Conservation (phyloP, 2,797 vertebrate species). For the Pitangus sulphuratus region DNA sequence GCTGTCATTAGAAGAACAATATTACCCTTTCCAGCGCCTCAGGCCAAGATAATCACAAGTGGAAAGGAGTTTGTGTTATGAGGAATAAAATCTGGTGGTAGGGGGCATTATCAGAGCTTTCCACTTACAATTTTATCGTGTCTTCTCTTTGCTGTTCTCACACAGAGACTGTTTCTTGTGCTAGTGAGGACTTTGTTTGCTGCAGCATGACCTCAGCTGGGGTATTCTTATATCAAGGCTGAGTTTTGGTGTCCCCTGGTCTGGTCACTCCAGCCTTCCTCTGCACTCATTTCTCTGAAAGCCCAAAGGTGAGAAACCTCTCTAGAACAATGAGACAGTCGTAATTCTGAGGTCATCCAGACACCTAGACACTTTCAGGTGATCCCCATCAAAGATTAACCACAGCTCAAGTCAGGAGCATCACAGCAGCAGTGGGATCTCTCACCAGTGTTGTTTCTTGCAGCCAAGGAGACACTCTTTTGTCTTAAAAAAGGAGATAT, state of each 20-base stretch:
- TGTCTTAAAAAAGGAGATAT: not conserved
- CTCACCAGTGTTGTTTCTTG: not conserved
- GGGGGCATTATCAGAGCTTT: not conserved
- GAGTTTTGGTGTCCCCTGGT: not conserved
- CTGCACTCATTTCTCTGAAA: not conserved
- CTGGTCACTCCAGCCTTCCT: not conserved
- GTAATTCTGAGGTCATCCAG: not conserved
- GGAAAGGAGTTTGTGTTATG: not conserved
- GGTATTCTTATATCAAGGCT: not conserved
- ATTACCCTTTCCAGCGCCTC: not conserved
- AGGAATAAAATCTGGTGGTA: not conserved
- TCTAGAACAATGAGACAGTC: not conserved
- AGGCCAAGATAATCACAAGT: not conserved
- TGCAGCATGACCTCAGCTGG: not conserved
- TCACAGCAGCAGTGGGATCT: not conserved
- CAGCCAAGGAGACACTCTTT: not conserved
- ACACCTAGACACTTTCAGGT: not conserved
- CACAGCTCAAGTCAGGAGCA: not conserved
- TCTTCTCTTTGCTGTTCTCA: not conserved
- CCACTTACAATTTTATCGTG: not conserved
- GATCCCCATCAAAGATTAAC: not conserved
- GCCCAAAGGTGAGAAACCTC: not conserved
- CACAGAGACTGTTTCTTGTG: not conserved
- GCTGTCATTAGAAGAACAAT: not conserved
- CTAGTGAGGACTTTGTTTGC: not conserved